Conservation (phyloP, 2,797 vertebrate genomes). For the Urophycis tenuis region DNA sequence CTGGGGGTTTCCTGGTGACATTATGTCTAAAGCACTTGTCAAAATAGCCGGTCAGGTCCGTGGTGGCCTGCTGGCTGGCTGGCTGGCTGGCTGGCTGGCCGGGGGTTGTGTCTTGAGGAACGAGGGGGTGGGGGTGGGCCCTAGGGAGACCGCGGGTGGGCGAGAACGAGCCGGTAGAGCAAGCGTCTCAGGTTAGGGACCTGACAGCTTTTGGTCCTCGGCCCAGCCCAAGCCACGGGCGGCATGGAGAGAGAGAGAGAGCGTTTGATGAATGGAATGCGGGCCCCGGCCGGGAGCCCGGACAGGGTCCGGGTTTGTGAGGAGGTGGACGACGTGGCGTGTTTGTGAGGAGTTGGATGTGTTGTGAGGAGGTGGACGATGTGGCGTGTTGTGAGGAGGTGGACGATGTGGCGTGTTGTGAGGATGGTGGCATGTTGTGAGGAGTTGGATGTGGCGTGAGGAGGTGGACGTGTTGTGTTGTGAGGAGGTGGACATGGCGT, state of each 20-base stretch:
- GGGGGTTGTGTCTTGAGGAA: not conserved
- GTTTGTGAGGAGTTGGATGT: no score
- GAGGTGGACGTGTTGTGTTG: no score
- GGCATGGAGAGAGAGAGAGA: no score
- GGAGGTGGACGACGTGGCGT: no score
- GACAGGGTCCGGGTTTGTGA: slow-evolving; percentile 20
- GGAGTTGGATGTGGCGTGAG: no score
- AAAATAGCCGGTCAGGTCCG: slow-evolving; percentile 56
- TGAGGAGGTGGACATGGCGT: no score
- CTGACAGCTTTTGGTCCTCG: slow-evolving; percentile 54
- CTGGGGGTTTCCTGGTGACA: slow-evolving; percentile 60
- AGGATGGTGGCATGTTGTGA: no score
- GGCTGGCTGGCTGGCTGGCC: slow-evolving; percentile 22
- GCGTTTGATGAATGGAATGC: slow-evolving; percentile 33
- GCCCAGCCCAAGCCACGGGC: slow-evolving; percentile 49
- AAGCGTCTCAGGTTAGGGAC: slow-evolving; percentile 45
- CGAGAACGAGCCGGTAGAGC: slow-evolving; percentile 35
- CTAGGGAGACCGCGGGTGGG: slow-evolving; percentile 51
- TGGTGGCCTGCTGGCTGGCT: slow-evolving; percentile 37
- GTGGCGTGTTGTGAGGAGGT: not conserved
- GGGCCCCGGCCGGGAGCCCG: slow-evolving; percentile 28
- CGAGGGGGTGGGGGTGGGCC: slow-evolving; percentile 18
- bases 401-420: not conserved
- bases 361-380: not conserved
- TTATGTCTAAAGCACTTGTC: slow-evolving; percentile 70